Evolutionary conservation across 2,888 invertebrate genomes (phyloP).

Genomic region (Lasioglossum malachurum): DNA sequence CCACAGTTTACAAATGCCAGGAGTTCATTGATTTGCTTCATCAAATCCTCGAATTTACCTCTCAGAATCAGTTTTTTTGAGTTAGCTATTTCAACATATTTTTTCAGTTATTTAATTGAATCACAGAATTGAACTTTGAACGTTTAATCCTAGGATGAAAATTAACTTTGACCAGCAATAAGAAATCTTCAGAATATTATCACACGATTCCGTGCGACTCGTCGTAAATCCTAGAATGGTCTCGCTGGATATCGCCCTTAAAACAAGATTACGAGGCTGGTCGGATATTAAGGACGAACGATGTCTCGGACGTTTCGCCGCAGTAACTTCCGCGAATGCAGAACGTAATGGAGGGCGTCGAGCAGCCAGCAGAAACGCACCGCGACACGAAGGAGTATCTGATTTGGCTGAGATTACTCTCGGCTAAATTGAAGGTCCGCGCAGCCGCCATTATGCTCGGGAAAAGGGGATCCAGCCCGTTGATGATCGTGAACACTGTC

Average conservation of each 20-base stretch:
- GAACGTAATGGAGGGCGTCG: constrained; percentile 45
- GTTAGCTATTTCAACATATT: no score
- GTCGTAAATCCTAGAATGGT: constrained; percentile 16
- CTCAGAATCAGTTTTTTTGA: not conserved
- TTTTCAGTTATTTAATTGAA: no score
- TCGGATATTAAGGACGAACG: constrained; percentile 33
- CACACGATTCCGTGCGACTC: not conserved
- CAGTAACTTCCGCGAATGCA: constrained; percentile 21
- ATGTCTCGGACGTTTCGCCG: constrained; percentile 22
- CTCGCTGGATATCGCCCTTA: not conserved
- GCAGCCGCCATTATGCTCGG: constrained; percentile 26
- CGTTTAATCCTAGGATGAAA: not conserved
- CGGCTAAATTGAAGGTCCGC: constrained; percentile 52
- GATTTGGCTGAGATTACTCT: constrained; percentile 23
- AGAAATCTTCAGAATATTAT: not conserved
- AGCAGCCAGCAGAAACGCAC: constrained; percentile 38
- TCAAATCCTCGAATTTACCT: not conserved
- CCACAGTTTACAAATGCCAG: not conserved
- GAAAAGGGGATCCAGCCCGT: constrained; percentile 25
- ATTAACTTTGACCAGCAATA: not conserved
- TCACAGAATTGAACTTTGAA: no score
- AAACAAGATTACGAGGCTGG: not conserved
- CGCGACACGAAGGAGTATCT: constrained; percentile 34
- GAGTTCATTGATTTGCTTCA: not conserved
- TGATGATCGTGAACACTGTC: constrained; percentile 37